A percentile compares a stretch with the other conserved stretches of the same genome.
Evolutionary conservation across 2,888 invertebrate species (phyloP).

Genomic region (Lysandra bellargus): DNA sequence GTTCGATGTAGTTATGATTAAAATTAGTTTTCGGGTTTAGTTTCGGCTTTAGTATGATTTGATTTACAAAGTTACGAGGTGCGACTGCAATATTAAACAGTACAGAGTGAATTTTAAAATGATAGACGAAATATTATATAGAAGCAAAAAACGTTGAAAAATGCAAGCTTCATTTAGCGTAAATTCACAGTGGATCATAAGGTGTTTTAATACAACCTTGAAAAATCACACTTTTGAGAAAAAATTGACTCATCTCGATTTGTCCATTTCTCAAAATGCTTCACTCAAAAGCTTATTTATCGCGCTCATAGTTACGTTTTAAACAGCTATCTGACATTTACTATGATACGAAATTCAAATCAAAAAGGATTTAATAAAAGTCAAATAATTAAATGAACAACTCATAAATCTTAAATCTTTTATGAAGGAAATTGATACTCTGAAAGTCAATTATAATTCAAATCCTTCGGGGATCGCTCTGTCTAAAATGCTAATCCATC

Average conservation of each 20-base stretch:
- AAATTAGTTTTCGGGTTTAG: conserved; percentile 15
- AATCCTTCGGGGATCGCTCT: conserved; percentile 33
- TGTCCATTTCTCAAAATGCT: too few relatives aligned
- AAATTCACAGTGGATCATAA: too few relatives aligned
- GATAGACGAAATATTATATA: too few relatives aligned
- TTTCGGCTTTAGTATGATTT: background rate
- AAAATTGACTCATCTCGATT: too few relatives aligned
- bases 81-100: background rate
- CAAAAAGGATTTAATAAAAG: background rate
- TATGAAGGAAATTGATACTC: conserved; percentile 18
- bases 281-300: too few relatives aligned
- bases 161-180: too few relatives aligned
- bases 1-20: conserved; percentile 9
- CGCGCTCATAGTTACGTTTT: too few relatives aligned
- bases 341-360: background rate
- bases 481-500: conserved; percentile 39
- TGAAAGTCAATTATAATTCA: conserved; percentile 31
- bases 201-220: too few relatives aligned
- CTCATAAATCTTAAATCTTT: conserved; percentile 22
- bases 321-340: background rate
- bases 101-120: too few relatives aligned
- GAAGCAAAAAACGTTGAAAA: too few relatives aligned
- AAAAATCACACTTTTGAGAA: too few relatives aligned
- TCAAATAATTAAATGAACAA: conserved; percentile 15
- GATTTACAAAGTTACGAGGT: background rate